Evolutionary conservation across 2,797 vertebrate species (phyloP).

Genomic region (Mormyrus proboscirostris): DNA sequence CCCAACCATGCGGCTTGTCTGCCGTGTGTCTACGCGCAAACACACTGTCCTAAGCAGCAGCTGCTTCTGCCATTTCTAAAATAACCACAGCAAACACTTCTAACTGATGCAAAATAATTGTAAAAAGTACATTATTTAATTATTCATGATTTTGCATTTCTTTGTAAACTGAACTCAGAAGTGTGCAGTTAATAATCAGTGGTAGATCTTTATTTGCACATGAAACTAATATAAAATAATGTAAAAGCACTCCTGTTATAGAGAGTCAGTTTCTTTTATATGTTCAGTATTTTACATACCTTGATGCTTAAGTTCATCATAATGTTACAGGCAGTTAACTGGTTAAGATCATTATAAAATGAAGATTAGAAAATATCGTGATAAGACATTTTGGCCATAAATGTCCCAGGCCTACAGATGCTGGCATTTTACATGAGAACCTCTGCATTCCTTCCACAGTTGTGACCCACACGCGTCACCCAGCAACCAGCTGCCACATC

Average conservation of each 20-base stretch:
- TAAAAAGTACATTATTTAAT: not conserved
- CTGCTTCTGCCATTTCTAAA: not conserved
- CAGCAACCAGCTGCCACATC: not conserved
- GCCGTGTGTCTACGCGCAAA: not conserved
- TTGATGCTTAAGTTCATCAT: not conserved
- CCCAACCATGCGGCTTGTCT: not conserved
- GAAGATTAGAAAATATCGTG: not conserved
- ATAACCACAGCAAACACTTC: not conserved
- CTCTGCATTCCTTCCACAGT: not conserved
- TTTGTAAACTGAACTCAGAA: not conserved
- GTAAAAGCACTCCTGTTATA: not conserved
- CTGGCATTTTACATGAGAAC: not conserved
- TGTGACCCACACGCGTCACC: not conserved
- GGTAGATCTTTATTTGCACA: not conserved
- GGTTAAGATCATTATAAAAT: not conserved
- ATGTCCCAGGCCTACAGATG: not conserved
- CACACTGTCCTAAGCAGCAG: not conserved
- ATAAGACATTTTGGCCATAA: not conserved
- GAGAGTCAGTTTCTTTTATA: not conserved
- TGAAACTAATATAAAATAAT: not conserved
- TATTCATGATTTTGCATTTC: not conserved
- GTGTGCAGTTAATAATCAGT: not conserved
- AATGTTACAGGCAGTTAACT: not conserved
- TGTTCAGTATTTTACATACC: not conserved
- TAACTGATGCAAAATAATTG: not conserved